These are phyloP conservation scores for Bagarius yarrelli DNA, from an alignment of 2,113 vertebrate genomes.

Conservation along the genomic window DNA sequence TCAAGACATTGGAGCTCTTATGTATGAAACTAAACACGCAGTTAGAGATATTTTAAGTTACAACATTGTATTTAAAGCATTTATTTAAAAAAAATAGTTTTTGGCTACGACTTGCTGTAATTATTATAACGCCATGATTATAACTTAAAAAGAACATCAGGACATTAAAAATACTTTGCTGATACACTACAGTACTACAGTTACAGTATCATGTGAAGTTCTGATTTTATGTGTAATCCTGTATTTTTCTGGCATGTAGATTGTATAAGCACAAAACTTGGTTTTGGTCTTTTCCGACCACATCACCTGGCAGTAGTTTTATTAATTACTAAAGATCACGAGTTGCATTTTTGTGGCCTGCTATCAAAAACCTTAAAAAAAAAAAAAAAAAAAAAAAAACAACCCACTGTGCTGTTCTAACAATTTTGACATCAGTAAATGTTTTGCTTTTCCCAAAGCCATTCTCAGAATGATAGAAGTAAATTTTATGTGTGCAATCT, in stretches of 20 bases:
- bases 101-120: too few species aligned
- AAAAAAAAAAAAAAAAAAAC: too few species aligned
- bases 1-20: too few species aligned
- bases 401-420: neutral
- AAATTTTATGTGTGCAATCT: neutral
- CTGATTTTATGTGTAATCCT: neutral
- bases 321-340: neutral
- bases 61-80: too few species aligned
- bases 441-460: neutral
- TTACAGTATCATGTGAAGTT: neutral
- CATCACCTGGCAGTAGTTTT: neutral
- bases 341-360: neutral
- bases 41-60: too few species aligned
- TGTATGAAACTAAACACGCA: too few species aligned
- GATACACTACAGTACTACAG: neutral
- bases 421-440: too few species aligned
- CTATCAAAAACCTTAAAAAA: neutral
- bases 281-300: neutral
- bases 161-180: neutral
- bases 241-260: neutral
- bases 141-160: neutral
- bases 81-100: too few species aligned
- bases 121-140: neutral
- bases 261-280: neutral
- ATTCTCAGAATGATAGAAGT: neutral